phyloP scores from a whole-genome alignment of 2,113 vertebrate species.

The Misgurnus anguillicaudatus region DNA sequence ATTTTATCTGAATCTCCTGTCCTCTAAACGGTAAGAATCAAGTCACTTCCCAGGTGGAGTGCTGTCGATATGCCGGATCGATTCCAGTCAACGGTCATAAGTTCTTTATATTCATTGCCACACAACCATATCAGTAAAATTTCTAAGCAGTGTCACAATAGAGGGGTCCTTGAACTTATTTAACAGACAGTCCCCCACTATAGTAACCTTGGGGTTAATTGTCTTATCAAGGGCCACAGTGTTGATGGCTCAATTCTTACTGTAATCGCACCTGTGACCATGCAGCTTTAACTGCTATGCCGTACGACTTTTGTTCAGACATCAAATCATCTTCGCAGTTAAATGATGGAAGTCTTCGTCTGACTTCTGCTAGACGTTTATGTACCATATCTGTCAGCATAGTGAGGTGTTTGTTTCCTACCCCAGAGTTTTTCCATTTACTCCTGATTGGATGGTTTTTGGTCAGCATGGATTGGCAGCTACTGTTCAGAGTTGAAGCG shows the following conservation, averaged over 20 bases:
- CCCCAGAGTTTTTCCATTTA: neutral
- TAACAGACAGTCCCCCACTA: neutral
- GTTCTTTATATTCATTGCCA: too few relatives aligned
- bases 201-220: neutral
- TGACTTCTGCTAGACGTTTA: conserved; percentile 14
- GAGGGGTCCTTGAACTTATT: neutral
- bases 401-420: neutral
- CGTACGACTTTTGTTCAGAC: neutral
- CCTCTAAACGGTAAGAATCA: too few relatives aligned
- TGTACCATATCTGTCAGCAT: neutral
- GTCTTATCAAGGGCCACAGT: neutral
- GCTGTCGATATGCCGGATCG: too few relatives aligned
- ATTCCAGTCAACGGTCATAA: too few relatives aligned
- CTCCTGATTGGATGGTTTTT: conserved; percentile 18
- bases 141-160: too few relatives aligned
- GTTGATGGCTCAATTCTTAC: conserved; percentile 8
- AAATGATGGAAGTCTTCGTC: conserved; percentile 29
- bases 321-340: neutral
- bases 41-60: too few relatives aligned
- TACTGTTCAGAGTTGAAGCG: conserved; percentile 17
- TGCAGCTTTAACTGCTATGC: neutral
- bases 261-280: neutral
- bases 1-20: too few relatives aligned
- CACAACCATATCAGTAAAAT: too few relatives aligned
- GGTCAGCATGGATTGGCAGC: conserved; percentile 1